Percentiles rank a stretch among this genome's conserved stretches.
phyloP scores from a whole-genome alignment of 2,888 invertebrate species.

The Eucera pruinosa region DNA sequence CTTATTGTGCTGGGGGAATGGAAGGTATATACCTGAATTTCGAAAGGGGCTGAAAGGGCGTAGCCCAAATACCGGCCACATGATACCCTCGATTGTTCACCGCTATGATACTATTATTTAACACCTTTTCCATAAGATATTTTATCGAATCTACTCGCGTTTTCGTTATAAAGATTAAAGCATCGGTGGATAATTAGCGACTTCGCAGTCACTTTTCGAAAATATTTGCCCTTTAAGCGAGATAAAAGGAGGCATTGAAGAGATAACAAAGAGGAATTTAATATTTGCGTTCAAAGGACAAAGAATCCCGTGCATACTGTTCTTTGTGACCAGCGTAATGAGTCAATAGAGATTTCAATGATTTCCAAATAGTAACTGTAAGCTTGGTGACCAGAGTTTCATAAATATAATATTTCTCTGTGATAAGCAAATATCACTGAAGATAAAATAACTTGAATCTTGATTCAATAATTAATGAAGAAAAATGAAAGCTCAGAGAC shows the following conservation, averaged over 20 bases:
- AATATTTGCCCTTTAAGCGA: neutral
- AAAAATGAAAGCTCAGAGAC: neutral
- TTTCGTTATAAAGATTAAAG: neutral
- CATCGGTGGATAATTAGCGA: neutral
- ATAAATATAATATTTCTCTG: neutral
- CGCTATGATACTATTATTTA: neutral
- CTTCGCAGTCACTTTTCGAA: neutral
- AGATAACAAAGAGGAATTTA: conserved; percentile 3
- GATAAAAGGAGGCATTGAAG: neutral
- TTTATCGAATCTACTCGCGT: neutral
- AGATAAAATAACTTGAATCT: neutral
- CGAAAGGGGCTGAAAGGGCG: conserved; percentile 51
- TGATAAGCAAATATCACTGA: neutral
- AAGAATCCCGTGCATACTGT: conserved; percentile 13
- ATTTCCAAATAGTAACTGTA: neutral
- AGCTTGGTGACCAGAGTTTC: too few relatives aligned
- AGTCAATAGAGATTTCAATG: neutral
- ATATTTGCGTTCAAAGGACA: conserved; percentile 15
- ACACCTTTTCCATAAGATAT: neutral
- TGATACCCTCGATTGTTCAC: conserved; percentile 28
- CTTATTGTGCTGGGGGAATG: neutral
- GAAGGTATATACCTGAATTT: conserved; percentile 52
- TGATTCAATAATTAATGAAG: neutral
- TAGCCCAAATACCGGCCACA: conserved; percentile 44
- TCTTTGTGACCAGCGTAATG: neutral